These are phyloP conservation scores for Mesoclemmys tuberculata DNA, from an alignment of 2,113 vertebrate species.

Conservation along the genomic window DNA sequence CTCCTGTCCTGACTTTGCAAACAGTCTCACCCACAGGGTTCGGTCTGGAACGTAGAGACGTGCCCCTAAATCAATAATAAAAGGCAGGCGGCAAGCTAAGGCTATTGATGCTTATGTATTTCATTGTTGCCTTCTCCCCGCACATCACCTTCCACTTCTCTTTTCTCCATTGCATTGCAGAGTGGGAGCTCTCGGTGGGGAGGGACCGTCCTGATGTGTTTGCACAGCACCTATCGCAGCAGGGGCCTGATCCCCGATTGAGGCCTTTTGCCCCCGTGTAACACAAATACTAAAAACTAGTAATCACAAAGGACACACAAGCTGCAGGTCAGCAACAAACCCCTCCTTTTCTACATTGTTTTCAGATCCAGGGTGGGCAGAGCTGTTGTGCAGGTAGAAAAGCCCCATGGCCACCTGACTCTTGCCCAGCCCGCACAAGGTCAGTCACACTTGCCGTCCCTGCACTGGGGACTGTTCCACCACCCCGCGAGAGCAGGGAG, in stretches of 20 bases:
- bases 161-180: not conserved
- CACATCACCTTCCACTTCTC: not conserved
- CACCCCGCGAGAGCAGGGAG: not conserved
- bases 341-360: not conserved
- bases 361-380: not conserved
- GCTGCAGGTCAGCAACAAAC: not conserved
- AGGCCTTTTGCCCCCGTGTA: not conserved
- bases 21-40: not conserved
- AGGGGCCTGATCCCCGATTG: not conserved
- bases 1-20: not conserved
- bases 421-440: not conserved
- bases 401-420: not conserved
- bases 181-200: not conserved
- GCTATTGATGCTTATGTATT: accelerated
- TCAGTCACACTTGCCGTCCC: not conserved
- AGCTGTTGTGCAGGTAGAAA: not conserved
- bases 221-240: not conserved
- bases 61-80: not conserved
- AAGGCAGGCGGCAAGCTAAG: not conserved
- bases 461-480: not conserved
- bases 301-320: not conserved
- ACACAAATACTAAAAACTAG: not conserved
- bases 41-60: not conserved
- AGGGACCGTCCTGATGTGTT: not conserved
- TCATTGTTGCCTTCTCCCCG: not conserved